phyloP scores from a whole-genome alignment of 1,140 invertebrate genomes.

The Mercenaria mercenaria region DNA sequence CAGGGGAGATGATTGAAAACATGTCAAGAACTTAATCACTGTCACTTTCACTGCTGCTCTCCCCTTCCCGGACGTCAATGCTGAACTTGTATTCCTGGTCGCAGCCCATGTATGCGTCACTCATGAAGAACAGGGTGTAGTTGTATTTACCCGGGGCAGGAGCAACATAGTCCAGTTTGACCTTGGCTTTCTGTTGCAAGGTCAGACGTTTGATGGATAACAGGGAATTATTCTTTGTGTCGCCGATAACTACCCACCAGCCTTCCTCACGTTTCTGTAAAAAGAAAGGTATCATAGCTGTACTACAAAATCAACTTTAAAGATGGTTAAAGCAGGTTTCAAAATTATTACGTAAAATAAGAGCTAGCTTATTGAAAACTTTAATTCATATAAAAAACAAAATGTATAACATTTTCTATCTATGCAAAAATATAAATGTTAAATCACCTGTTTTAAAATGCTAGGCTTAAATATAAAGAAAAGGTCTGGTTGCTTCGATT shows the following conservation, averaged over 20 bases:
- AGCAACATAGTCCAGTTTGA: slow-evolving; percentile 98
- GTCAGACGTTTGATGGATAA: slow-evolving; percentile 98
- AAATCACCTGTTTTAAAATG: no score
- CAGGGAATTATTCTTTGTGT: slow-evolving; percentile 96
- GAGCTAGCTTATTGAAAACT: no score
- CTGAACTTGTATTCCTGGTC: slow-evolving; percentile 90
- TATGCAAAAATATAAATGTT: no score
- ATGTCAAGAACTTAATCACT: slow-evolving; percentile 76
- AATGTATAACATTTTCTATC: no score
- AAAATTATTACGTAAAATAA: no score
- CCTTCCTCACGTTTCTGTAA: slow-evolving; percentile 97
- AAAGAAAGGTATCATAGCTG: background rate
- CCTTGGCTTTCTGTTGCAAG: slow-evolving; percentile 96
- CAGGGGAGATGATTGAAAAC: no score
- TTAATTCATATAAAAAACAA: no score
- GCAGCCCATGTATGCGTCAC: slow-evolving; percentile 98
- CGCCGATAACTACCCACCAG: slow-evolving; percentile 99
- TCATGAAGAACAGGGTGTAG: slow-evolving; percentile 99
- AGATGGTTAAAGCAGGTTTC: no score
- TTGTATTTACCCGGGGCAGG: slow-evolving; percentile 92
- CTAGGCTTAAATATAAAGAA: no score
- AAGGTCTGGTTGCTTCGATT: no score
- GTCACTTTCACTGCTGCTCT: slow-evolving; percentile 84
- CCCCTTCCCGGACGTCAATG: slow-evolving; percentile 91
- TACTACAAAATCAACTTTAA: no score